Evolutionary conservation across 2,797 vertebrate species (phyloP).

Genomic region (Pogoniulus pusillus): DNA sequence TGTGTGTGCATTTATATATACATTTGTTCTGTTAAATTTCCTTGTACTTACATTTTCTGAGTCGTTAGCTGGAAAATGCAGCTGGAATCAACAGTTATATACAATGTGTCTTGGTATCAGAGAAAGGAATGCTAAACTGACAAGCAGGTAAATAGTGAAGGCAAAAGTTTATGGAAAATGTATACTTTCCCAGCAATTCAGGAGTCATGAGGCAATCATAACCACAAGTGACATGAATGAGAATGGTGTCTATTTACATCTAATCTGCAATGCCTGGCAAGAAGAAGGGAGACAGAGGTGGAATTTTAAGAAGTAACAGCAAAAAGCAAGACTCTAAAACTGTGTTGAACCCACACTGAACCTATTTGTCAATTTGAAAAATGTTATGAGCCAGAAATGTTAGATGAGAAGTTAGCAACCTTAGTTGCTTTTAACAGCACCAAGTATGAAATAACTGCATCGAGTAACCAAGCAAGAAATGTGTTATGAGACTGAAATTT

Average conservation of each 20-base stretch:
- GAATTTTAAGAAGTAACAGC: constrained; percentile 11
- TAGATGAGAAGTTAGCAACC: constrained; percentile 44
- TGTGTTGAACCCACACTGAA: background rate
- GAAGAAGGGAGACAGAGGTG: background rate
- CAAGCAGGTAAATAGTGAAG: constrained; percentile 16
- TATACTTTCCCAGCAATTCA: background rate
- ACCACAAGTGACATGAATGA: background rate
- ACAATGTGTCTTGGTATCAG: background rate
- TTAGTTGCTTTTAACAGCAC: constrained; percentile 12
- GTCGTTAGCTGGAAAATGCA: background rate
- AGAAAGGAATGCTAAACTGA: background rate
- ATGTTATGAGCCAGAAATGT: constrained; percentile 27
- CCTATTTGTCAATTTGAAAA: constrained; percentile 49
- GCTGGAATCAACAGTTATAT: background rate
- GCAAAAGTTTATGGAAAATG: background rate
- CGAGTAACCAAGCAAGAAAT: background rate
- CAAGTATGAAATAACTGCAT: constrained; percentile 35
- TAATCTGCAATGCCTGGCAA: background rate
- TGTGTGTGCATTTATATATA: too few relatives aligned
- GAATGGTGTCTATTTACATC: background rate
- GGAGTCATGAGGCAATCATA: background rate
- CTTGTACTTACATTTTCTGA: background rate
- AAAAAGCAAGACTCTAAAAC: background rate
- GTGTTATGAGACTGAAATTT: background rate
- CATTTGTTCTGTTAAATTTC: background rate